Base-by-base conservation (phyloP, 2,888 invertebrate species). In the Caenorhabditis sp. region DNA sequence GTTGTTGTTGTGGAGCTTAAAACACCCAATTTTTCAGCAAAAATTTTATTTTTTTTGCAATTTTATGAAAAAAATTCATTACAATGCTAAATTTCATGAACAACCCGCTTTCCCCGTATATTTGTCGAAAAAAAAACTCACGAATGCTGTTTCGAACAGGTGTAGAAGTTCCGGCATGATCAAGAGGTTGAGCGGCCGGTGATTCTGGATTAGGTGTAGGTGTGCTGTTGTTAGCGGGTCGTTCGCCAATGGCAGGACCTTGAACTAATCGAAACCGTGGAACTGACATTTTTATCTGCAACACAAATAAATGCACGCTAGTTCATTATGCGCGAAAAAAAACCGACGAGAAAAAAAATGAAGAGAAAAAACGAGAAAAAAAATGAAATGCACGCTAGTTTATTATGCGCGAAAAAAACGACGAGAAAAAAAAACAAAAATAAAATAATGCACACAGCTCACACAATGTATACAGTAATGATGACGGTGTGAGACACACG, bases 221-320 rank as follows among this genome's bases (percentile, higher is more conserved):
- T 21, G 53, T 23, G 21, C 43, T 43, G 43, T 43, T 43, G 17
- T 43, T 43, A 17, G 58, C 2, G 27, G 57, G 26, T 17, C 17
- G 58, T n/a, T 79, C 78, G n/a, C 78, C 78, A n/a, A 79, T 54
- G 1, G 68, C 76, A n/a, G 70, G 60, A 57, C 78, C 78, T 50
- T 66, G 67, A 1, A 79, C 78, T 17, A 79, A 51, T 4, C 78
- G 78, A 58, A 79, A 79, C 12, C 72, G 61, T 17, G 78, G 78
- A 5, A 58, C 37, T 19, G 66, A 63, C 71, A 71, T 71, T 58
- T 53, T 43, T 23, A 5, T n/a, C 4, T n/a, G n/a, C n/a, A n/a
- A n/a, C n/a, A n/a, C n/a, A n/a, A n/a, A n/a, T n/a, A n/a, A n/a
- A n/a, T n/a, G n/a, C n/a, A n/a, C n/a, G n/a, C n/a, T n/a, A n/a